phyloP scores from a whole-genome alignment of 2,888 invertebrate species.

The Prosopocoilus inquinatus region DNA sequence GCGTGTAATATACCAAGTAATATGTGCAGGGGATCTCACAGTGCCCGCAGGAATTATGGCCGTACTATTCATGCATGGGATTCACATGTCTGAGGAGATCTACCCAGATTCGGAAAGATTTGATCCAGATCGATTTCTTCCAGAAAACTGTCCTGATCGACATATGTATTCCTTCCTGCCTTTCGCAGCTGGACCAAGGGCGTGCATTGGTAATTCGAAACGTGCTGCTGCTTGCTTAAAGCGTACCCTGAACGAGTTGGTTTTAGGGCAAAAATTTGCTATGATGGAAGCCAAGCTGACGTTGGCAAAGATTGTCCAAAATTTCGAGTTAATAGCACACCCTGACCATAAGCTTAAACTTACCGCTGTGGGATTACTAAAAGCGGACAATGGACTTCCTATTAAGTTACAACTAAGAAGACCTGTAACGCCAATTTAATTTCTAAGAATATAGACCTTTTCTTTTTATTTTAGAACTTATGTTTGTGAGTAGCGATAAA shows the following conservation, averaged over 20 bases:
- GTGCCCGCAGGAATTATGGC: not conserved
- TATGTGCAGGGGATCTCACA: not conserved
- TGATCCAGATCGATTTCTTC: slow-evolving; percentile 14
- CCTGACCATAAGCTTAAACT: slow-evolving; percentile 8
- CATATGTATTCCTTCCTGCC: slow-evolving; percentile 2
- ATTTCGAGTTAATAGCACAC: not conserved
- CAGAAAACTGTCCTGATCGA: slow-evolving; percentile 3
- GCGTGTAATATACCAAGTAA: too few relatives aligned
- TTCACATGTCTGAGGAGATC: slow-evolving; percentile 6
- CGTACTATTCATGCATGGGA: not conserved
- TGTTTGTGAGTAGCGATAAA: too few relatives aligned
- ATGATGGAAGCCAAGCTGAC: not conserved
- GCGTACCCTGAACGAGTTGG: not conserved
- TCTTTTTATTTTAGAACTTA: too few relatives aligned
- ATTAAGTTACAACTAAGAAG: slow-evolving; percentile 6
- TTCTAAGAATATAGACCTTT: too few relatives aligned
- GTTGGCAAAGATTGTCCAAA: not conserved
- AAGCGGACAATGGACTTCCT: slow-evolving; percentile 17
- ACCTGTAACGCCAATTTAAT: not conserved
- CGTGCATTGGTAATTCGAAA: slow-evolving; percentile 12
- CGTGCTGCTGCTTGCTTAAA: not conserved
- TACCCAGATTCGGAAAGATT: slow-evolving; percentile 6
- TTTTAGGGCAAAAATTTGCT: not conserved
- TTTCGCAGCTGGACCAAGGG: slow-evolving; percentile 12
- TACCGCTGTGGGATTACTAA: slow-evolving; percentile 7